These are phyloP conservation scores for Mustelus asterias DNA, from an alignment of 2,113 vertebrate species.

Conservation along the genomic window DNA sequence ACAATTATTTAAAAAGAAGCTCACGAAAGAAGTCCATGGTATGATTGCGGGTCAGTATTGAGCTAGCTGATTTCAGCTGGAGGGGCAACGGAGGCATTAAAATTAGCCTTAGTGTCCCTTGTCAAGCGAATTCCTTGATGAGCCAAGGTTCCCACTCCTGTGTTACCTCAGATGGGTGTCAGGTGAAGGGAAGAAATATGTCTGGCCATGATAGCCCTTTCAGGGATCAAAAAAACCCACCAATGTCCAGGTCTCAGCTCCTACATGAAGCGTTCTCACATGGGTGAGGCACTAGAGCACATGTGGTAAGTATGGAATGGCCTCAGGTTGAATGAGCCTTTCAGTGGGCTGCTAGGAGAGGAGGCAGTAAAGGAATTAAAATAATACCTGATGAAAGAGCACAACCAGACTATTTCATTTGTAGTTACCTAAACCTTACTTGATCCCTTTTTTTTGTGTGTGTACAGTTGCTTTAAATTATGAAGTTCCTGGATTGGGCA, in stretches of 20 bases:
- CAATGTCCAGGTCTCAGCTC: not conserved
- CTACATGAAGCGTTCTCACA: not conserved
- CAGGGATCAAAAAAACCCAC: not conserved
- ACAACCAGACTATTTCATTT: too few species aligned
- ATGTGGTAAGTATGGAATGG: not conserved
- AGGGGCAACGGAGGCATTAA: not conserved
- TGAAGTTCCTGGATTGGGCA: slow-evolving; percentile 64
- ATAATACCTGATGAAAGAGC: not conserved
- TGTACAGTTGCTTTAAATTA: slow-evolving; percentile 78
- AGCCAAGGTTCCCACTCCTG: not conserved
- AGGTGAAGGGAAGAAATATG: not conserved
- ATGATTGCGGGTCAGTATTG: not conserved
- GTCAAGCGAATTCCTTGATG: not conserved
- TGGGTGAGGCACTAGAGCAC: not conserved
- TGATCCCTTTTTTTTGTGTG: slow-evolving; percentile 38
- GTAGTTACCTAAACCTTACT: not conserved
- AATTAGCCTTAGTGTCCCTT: not conserved
- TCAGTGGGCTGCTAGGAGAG: not conserved
- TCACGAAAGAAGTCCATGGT: not conserved
- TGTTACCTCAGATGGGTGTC: not conserved
- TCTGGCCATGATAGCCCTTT: not conserved
- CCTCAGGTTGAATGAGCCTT: not conserved
- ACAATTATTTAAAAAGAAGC: too few species aligned
- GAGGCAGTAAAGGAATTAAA: not conserved
- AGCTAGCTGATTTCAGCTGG: not conserved